Evolutionary conservation across 2,113 vertebrate genomes (phyloP), one percentile per base, ranked within the genome.

Genomic region (Campylomormyrus numenius): DNA sequence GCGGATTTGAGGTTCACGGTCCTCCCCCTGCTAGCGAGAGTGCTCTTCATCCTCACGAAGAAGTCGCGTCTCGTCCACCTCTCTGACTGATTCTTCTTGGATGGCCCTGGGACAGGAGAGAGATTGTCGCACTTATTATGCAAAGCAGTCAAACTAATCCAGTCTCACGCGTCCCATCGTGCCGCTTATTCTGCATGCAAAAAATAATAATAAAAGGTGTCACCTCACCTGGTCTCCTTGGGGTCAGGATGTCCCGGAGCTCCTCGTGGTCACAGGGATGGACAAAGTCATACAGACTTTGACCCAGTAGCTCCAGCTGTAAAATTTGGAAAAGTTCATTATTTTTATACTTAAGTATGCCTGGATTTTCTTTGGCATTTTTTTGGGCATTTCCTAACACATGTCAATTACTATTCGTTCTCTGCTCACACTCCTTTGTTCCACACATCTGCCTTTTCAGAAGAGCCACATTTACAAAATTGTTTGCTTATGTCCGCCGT

Each of bases 201-300:
- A 46, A 1, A 21, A n/a, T 0, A 42, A 42, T 42, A 42, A 42
- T 42, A 83, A 10, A 24, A 45, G 9, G 15, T 9, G 24, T 17
- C 0, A 35, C 70, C 91, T 95, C 91, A 98, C 97, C 96, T 88
- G 96, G 94, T 48, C 93, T 39, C 5, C 74, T 94, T 5, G 95
- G 93, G 10, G 94, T 94, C 89, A 98, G 94, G 56, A 97, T 93
- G 1, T 98, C 97, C 89, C 97, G 93, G 35, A 98, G 95, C 92
- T 98, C 97, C 93, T 98, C 97, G 88, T 97, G 96, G 90, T 98
- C 97, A 13, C 97, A 97, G 3, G 97, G 97, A 91, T 98, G 97
- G 88, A 97, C 92, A 62, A 96, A 98, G 89, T 98, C 97, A 70
- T 97, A 98, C 49, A 97, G 90, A 19, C 94, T 97, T 91, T 98